These are phyloP conservation scores for Meloidogyne hapla DNA, from an alignment of 1,140 invertebrate species.

Conservation along the genomic window DNA sequence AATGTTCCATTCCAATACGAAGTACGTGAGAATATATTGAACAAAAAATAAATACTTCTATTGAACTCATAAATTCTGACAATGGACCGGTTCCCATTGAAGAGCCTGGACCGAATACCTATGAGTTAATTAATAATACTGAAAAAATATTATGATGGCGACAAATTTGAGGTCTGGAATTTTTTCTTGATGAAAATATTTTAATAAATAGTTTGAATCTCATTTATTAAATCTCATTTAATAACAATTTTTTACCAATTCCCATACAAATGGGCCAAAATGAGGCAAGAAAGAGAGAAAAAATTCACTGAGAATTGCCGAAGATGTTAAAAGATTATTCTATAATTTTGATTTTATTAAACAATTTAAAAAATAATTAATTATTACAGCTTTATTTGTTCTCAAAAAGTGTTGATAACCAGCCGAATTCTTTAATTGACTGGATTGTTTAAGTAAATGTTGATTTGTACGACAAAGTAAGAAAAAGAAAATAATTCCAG, in stretches of 20 bases:
- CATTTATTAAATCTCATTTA: not conserved
- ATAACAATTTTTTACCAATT: constrained; percentile 5
- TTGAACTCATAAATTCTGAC: constrained; percentile 21
- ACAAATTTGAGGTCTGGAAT: too few relatives aligned
- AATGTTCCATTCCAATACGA: constrained; percentile 1
- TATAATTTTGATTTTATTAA: not conserved
- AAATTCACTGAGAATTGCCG: constrained; percentile 23
- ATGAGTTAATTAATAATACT: too few relatives aligned
- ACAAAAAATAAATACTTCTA: constrained; percentile 19
- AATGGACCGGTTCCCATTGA: constrained; percentile 20
- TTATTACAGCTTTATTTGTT: constrained; percentile 21
- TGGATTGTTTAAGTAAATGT: not conserved
- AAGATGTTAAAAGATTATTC: constrained; percentile 19
- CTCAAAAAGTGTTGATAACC: constrained; percentile 9
- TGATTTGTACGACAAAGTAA: constrained; percentile 8
- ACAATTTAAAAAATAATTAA: not conserved
- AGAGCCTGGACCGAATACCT: constrained; percentile 19
- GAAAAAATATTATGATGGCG: too few relatives aligned
- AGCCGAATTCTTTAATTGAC: not conserved
- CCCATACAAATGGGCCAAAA: constrained; percentile 25
- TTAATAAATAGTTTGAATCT: not conserved
- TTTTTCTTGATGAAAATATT: too few relatives aligned
- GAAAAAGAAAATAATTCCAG: constrained; percentile 11
- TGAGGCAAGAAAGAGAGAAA: constrained; percentile 23
- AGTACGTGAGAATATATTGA: constrained; percentile 12